A percentile compares a stretch with the other conserved stretches of the same genome.
Conservation (phyloP, 1,140 invertebrate genomes). For the Paracyclopina nana region DNA sequence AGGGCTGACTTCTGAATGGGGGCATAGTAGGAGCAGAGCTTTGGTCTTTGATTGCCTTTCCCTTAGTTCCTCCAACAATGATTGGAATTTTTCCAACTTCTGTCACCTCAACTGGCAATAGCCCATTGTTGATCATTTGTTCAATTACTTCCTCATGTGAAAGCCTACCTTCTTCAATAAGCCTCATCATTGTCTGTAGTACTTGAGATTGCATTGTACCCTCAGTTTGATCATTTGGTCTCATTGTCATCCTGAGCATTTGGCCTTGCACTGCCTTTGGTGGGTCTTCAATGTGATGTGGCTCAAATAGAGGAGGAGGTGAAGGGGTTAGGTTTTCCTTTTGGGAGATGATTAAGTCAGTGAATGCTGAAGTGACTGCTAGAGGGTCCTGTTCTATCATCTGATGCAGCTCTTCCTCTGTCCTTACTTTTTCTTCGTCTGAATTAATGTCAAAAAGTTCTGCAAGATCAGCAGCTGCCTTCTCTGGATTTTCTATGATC, state of each 20-base stretch:
- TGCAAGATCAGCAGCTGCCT: background rate
- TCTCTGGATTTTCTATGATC: background rate
- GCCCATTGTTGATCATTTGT: background rate
- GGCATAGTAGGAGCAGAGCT: too few species aligned
- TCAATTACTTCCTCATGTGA: background rate
- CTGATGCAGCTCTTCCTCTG: background rate
- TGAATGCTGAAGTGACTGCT: background rate
- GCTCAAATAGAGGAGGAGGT: background rate
- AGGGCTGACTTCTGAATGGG: too few species aligned
- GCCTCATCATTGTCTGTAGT: background rate
- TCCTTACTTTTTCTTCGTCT: background rate
- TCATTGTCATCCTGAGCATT: background rate
- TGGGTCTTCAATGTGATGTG: background rate
- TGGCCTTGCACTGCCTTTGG: background rate
- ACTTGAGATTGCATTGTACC: background rate
- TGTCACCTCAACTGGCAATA: constrained; percentile 4
- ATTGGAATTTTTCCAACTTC: background rate
- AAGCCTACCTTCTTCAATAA: background rate
- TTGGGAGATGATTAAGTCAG: background rate
- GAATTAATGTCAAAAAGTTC: background rate
- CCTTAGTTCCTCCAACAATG: background rate
- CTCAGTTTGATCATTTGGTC: background rate
- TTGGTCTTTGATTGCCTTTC: too few species aligned
- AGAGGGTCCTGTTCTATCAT: background rate
- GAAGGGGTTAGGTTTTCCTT: background rate